Base-by-base conservation (phyloP, 2,888 invertebrate genomes). In the Trachelus tabidus region DNA sequence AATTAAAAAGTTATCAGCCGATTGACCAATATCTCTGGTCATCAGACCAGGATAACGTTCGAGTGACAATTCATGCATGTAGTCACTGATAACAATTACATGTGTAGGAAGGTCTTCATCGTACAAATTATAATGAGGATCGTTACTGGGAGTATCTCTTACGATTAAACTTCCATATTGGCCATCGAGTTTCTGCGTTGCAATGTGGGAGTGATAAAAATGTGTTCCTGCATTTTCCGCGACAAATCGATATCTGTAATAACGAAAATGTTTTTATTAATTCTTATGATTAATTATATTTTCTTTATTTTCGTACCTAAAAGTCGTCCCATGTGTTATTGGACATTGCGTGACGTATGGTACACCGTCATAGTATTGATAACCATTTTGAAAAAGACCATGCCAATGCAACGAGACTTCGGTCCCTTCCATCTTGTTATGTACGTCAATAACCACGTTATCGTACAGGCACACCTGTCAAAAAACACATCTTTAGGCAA, bases 331-430 rank as follows among this genome's bases (percentile, higher is more conserved):
- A 92, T 96, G 95, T 87, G 95, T 95, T 86, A 97, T 97, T 69
- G 97, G 96, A 91, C 97, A 97, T 91, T 97, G 97, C 1, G 97
- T 97, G 71, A 97, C 95, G 87, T 96, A 96, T 33, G 97, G 96
- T 73, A 97, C 97, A 82, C 97, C 97, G 87, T 97, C 97, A 89
- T 96, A 97, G 92, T 96, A 96, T 88, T 96, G 96, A 11, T 96
- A 94, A 77, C 95, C 96, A 85, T 95, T 93, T 90, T 97, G 97
- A 94, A 94, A 95, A 86, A 97, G 94, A 83, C 98, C 98, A 90
- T 98, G 98, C 97, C 97, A 98, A 92, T 98, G 98, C 81, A 98
- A 94, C 76, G 97, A 96, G 12, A 96, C 95, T 89, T 96, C 97
- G 94, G 96, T 95, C 80, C 96, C 96, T 89, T 96, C 96, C 94